Percentiles rank a stretch among this genome's conserved stretches.
Conservation (phyloP, 2,888 invertebrate genomes). For the Cheilosia impressa region DNA sequence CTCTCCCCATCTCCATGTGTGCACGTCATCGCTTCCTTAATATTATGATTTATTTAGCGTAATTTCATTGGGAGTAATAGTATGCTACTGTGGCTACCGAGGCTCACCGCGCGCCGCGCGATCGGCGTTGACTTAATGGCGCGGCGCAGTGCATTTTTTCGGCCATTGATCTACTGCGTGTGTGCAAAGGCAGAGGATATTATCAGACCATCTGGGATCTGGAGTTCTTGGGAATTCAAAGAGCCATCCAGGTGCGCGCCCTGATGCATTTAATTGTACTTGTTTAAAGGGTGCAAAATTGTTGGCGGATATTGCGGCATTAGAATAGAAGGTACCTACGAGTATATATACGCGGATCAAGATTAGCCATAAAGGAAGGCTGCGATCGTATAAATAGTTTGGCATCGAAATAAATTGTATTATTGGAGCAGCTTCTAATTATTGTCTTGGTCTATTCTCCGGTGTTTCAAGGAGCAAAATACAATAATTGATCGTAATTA, state of each 20-base stretch:
- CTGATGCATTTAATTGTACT: slow-evolving; percentile 9
- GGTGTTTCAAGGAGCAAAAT: neutral
- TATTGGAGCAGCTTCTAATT: neutral
- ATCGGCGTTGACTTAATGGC: slow-evolving; percentile 35
- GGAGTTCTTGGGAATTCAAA: neutral
- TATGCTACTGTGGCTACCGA: slow-evolving; percentile 55
- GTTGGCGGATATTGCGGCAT: neutral
- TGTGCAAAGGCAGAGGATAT: neutral
- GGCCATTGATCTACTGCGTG: slow-evolving; percentile 15
- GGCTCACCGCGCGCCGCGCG: neutral
- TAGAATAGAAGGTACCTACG: neutral
- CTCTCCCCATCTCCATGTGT: neutral
- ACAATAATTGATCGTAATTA: neutral
- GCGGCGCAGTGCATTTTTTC: slow-evolving; percentile 2
- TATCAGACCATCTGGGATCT: neutral
- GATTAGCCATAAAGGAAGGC: neutral
- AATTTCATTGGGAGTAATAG: slow-evolving; percentile 54
- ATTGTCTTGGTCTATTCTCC: neutral
- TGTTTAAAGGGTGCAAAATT: neutral
- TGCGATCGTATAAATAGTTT: neutral
- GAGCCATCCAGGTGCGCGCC: slow-evolving; percentile 2
- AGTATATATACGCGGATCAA: neutral
- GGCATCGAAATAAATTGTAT: neutral
- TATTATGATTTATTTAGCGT: slow-evolving; percentile 61
- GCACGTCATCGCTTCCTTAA: slow-evolving; percentile 61